phyloP scores from a whole-genome alignment of 2,888 invertebrate genomes.

The Lymantria dispar region DNA sequence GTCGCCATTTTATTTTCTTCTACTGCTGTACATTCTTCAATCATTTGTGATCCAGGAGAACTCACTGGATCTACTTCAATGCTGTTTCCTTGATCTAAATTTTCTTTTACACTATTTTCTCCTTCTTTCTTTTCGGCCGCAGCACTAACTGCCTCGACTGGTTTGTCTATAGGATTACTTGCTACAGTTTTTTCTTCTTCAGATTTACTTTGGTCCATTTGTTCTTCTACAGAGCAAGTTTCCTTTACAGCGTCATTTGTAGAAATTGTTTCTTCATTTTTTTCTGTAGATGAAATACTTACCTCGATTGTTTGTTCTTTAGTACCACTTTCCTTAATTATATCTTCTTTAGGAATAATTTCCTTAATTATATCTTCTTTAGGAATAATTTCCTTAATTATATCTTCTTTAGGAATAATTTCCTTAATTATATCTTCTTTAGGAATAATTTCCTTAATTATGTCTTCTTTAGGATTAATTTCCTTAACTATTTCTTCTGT shows the following conservation, averaged over 20 bases:
- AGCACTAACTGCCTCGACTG: slow-evolving; percentile 17
- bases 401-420: background rate
- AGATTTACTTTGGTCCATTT: background rate
- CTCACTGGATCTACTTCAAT: slow-evolving; percentile 14
- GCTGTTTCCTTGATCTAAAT: background rate
- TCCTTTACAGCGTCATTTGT: no score
- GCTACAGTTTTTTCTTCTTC: background rate
- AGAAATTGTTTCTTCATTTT: background rate
- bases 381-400: background rate
- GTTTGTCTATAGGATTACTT: background rate
- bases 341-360: background rate
- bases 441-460: background rate
- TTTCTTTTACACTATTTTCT: background rate
- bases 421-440: background rate
- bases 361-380: background rate
- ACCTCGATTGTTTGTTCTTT: slow-evolving; percentile 2
- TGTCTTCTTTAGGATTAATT: slow-evolving; percentile 23
- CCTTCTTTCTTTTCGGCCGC: slow-evolving; percentile 20
- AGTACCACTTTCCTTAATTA: background rate
- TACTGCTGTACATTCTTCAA: slow-evolving; percentile 11
- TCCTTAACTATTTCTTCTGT: slow-evolving; percentile 28
- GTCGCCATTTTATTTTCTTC: background rate
- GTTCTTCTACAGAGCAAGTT: no score
- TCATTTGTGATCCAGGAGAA: slow-evolving; percentile 21
- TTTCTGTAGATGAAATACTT: slow-evolving; percentile 26